A percentile compares a stretch with the other conserved stretches of the same genome.
phyloP scores from a whole-genome alignment of 2,888 invertebrate genomes.

The Halictus ligatus region DNA sequence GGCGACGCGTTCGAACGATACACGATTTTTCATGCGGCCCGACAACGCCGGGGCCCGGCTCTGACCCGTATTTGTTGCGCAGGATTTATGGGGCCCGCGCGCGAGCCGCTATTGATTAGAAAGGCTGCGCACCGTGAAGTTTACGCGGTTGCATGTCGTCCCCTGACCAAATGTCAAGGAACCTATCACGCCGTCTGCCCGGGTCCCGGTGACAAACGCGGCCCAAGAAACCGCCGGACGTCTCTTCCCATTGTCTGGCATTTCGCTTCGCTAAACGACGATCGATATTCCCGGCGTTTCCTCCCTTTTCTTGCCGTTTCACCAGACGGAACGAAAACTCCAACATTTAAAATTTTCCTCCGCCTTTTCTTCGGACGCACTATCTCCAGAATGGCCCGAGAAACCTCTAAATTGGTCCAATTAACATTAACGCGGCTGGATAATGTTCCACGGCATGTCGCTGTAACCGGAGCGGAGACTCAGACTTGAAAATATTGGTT shows the following conservation, averaged over 20 bases:
- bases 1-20: slow-evolving; percentile 22
- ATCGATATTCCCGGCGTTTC: slow-evolving; percentile 2
- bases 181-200: slow-evolving; percentile 14
- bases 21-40: slow-evolving; percentile 30
- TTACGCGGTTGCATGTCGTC: slow-evolving; percentile 19
- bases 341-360: neutral
- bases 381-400: neutral
- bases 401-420: neutral
- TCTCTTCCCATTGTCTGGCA: neutral
- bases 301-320: neutral
- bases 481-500: neutral
- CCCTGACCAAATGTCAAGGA: slow-evolving; percentile 48
- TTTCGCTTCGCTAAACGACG: slow-evolving; percentile 3
- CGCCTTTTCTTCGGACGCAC: neutral
- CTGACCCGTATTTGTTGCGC: slow-evolving; percentile 45
- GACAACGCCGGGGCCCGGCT: slow-evolving; percentile 28
- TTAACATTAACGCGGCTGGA: neutral
- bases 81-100: slow-evolving; percentile 41
- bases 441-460: neutral
- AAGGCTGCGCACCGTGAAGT: slow-evolving; percentile 33
- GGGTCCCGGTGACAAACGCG: neutral
- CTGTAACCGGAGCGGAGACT: neutral
- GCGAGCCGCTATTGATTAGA: slow-evolving; percentile 45
- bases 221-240: neutral
- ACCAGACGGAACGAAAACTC: neutral